Evolutionary conservation across 2,113 vertebrate genomes (phyloP), one percentile per base, ranked within the genome.

Genomic region (Ceyx melanurus): DNA sequence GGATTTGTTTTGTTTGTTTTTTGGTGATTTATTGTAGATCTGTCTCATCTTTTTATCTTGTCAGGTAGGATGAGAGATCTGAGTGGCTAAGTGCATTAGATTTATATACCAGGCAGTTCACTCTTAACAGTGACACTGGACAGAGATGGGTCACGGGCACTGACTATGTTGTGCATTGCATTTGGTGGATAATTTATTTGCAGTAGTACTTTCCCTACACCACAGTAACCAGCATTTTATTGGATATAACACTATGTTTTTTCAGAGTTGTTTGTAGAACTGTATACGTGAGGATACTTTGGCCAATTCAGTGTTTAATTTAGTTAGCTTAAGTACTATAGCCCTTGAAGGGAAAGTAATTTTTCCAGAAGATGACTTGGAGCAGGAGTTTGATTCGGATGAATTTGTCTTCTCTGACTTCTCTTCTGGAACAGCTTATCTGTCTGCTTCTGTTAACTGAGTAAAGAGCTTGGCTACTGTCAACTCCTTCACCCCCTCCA

Each of bases 391-490:
- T 80, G 66, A 85, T 94, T 88, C 76, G 15, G 19, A 66, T 82
- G 28, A 88, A 80, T 92, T 76, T 82, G 66, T 22, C 28, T 95
- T 89, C 33, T 93, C 67, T 93, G 71, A 50, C 64, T 92, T 84
- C 16, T 82, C 67, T 85, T 94, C 42, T 95, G 85, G 67, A 92
- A 77, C 56, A 82, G 22, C 37, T 80, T 91, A 45, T 75, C 61
- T 81, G 22, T 62, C 57, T 85, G 2, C 89, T 94, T 92, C 50
- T 89, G 37, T 76, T 85, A 82, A 57, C 70, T 87, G 33, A 70
- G 28, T 82, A n/a, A 75, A 78, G 56, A 91, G 21, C 51, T 58
- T 58, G 60, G 50, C 75, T 92, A 37, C 35, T 62, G 75, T 82
- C 75, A 82, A 77, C 46, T 89, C 50, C 33, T 86, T 92, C 33